phyloP scores from a whole-genome alignment of 2,113 vertebrate genomes.

The Forbesichthys agassizii region DNA sequence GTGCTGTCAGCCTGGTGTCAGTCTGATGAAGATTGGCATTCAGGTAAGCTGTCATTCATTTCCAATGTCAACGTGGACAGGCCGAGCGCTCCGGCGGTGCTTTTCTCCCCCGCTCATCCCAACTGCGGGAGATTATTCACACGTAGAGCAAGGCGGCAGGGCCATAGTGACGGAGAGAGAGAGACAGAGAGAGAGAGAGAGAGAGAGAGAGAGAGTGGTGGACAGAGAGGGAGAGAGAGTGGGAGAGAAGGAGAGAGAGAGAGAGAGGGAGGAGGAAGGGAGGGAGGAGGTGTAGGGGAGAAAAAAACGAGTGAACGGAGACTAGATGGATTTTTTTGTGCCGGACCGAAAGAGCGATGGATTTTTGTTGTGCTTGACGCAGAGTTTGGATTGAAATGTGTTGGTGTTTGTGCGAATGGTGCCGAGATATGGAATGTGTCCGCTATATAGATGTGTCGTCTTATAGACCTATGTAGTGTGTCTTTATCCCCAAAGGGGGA shows the following conservation, averaged over 20 bases:
- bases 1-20: conserved; percentile 97
- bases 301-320: conserved; percentile 62
- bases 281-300: conserved; percentile 52
- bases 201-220: conserved; percentile 29
- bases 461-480: neutral
- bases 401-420: conserved; percentile 16
- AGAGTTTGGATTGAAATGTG: conserved; percentile 64
- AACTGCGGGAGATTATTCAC: conserved; percentile 92
- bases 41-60: conserved; percentile 99
- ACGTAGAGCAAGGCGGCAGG: conserved; percentile 75
- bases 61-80: conserved; percentile 83
- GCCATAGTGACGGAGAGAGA: conserved; percentile 71
- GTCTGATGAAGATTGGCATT: conserved; percentile 99
- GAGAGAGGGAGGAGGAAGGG: conserved; percentile 33
- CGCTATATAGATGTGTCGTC: neutral
- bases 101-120: conserved; percentile 81
- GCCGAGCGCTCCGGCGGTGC: conserved; percentile 70
- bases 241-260: conserved; percentile 24
- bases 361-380: conserved; percentile 51
- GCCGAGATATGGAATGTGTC: conserved; percentile 33
- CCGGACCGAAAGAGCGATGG: conserved; percentile 64
- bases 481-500: no score
- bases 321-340: conserved; percentile 70
- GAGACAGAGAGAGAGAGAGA: conserved; percentile 53
- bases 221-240: conserved; percentile 33